Percentiles rank a stretch among this genome's conserved stretches.
Evolutionary conservation across 2,113 vertebrate species (phyloP).

Genomic region (Pseudopipra pipra): DNA sequence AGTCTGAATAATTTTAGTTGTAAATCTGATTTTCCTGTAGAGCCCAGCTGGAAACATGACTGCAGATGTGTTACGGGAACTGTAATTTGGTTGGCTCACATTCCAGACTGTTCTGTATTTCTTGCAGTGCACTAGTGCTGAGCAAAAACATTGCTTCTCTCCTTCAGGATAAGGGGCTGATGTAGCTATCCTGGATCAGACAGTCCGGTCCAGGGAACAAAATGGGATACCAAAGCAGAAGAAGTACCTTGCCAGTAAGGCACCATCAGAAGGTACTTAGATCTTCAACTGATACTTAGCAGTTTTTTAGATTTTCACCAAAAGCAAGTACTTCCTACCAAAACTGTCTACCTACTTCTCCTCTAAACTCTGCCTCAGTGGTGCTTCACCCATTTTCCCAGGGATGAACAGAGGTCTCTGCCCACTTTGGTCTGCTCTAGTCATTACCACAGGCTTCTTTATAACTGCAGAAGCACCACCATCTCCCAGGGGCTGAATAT

Average conservation of each 20-base stretch:
- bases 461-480: not conserved
- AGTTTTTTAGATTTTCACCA: not conserved
- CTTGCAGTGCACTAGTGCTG: not conserved
- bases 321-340: not conserved
- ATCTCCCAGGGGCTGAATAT: not conserved
- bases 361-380: not conserved
- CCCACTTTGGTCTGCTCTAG: not conserved
- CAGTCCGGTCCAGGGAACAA: not conserved
- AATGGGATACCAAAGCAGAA: not conserved
- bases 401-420: not conserved
- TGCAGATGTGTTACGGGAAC: not conserved
- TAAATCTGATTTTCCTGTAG: constrained; percentile 14
- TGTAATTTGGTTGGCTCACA: not conserved
- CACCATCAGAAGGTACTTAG: not conserved
- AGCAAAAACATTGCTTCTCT: not conserved
- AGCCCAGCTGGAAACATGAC: not conserved
- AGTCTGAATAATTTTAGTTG: constrained; percentile 7
- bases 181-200: not conserved
- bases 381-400: not conserved
- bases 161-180: not conserved
- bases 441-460: not conserved
- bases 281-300: not conserved
- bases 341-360: not conserved
- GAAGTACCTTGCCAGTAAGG: not conserved
- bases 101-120: not conserved